Evolutionary conservation across 1,140 invertebrate species (phyloP).

Genomic region (Dinothrombium tinctorium): DNA sequence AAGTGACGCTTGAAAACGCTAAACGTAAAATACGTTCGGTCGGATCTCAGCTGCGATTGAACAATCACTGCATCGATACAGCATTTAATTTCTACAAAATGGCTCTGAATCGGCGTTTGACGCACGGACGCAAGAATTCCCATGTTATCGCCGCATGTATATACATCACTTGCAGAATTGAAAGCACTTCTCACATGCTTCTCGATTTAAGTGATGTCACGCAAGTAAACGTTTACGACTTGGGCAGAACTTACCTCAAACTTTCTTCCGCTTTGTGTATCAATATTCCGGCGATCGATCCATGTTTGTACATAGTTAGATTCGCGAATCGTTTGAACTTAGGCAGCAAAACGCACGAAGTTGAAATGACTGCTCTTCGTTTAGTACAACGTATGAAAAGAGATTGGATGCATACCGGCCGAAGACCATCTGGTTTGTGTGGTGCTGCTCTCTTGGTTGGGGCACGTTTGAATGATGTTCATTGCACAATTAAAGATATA

Average conservation of each 20-base stretch:
- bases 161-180: constrained; percentile 84
- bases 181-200: constrained; percentile 79
- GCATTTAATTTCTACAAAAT: constrained; percentile 92
- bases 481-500: constrained; percentile 59
- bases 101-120: constrained; percentile 63
- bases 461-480: constrained; percentile 72
- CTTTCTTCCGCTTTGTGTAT: constrained; percentile 69
- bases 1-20: constrained; percentile 11
- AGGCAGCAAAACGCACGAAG: constrained; percentile 69
- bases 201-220: constrained; percentile 93
- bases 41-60: constrained; percentile 32
- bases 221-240: constrained; percentile 73
- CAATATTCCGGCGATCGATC: constrained; percentile 72
- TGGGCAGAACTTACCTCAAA: constrained; percentile 74
- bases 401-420: constrained; percentile 85
- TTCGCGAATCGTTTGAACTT: constrained; percentile 87
- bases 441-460: constrained; percentile 86
- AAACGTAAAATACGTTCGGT: constrained; percentile 20
- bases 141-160: constrained; percentile 90
- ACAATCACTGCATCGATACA: constrained; percentile 71
- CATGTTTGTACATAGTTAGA: constrained; percentile 72
- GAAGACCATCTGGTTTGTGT: constrained; percentile 82
- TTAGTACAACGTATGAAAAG: constrained; percentile 91
- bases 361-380: constrained; percentile 76
- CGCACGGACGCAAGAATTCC: constrained; percentile 63